Percentiles rank a stretch among this genome's conserved stretches.
These are phyloP conservation scores for Rhinichthys osculus DNA, from an alignment of 2,797 vertebrate genomes.

Conservation along the genomic window DNA sequence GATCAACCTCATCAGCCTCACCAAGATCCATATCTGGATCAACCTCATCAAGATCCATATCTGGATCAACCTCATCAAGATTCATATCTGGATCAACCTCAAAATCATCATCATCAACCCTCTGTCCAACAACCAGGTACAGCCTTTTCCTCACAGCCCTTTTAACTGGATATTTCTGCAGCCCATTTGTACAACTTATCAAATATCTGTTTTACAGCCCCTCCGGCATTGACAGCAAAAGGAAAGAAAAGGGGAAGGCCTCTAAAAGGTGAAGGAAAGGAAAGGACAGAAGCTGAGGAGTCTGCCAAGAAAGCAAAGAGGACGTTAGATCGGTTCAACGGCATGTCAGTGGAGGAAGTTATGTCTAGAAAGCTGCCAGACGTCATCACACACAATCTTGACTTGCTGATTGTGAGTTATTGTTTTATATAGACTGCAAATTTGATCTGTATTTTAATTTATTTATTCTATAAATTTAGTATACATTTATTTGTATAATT, in stretches of 20 bases:
- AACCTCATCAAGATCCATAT: constrained; percentile 70
- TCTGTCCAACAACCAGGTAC: constrained; percentile 52
- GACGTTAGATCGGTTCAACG: constrained; percentile 94
- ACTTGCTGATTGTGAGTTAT: constrained; percentile 95
- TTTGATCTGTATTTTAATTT: not conserved
- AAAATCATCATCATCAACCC: constrained; percentile 61
- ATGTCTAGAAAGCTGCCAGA: constrained; percentile 95
- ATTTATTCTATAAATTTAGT: not conserved
- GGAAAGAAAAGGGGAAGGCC: constrained; percentile 85
- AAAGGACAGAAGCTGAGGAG: constrained; percentile 84
- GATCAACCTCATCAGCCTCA: constrained; percentile 64
- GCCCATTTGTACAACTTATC: not conserved
- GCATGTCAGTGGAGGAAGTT: constrained; percentile 93
- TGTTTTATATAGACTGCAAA: not conserved
- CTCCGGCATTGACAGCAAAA: constrained; percentile 77
- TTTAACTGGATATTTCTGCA: not conserved
- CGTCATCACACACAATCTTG: constrained; percentile 91
- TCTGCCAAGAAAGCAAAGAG: constrained; percentile 90
- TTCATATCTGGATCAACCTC: constrained; percentile 62
- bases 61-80: constrained; percentile 67
- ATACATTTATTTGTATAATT: not conserved
- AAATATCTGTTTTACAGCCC: constrained; percentile 22
- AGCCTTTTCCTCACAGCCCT: not conserved
- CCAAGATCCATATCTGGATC: constrained; percentile 68
- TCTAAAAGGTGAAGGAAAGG: constrained; percentile 71